These are phyloP conservation scores for Sebastes itinus DNA, from an alignment of 2,797 vertebrate species.

Conservation along the genomic window DNA sequence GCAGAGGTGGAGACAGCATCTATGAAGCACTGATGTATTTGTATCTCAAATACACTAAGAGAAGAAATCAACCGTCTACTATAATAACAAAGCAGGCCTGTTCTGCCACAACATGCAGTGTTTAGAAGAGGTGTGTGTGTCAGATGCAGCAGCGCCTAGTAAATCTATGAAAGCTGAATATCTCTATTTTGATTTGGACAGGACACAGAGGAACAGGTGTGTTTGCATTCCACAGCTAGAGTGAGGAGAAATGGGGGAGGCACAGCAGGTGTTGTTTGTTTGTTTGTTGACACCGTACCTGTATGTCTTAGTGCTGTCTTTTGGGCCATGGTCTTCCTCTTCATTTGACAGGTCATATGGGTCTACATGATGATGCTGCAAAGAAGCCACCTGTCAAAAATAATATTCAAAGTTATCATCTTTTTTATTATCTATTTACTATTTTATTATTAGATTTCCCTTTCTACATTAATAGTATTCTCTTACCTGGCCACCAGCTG, in stretches of 20 bases:
- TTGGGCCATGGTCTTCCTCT: slow-evolving; percentile 88
- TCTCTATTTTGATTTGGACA: slow-evolving; percentile 47
- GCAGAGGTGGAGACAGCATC: slow-evolving; percentile 36
- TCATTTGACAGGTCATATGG: slow-evolving; percentile 92
- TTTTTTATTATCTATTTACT: background rate
- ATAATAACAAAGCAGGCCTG: slow-evolving; percentile 29
- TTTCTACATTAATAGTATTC: background rate
- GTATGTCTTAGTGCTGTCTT: slow-evolving; percentile 94
- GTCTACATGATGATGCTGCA: slow-evolving; percentile 82
- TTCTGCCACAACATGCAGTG: slow-evolving; percentile 71
- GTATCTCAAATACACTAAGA: slow-evolving; percentile 46
- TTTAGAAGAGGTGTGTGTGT: slow-evolving; percentile 29
- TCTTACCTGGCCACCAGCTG: slow-evolving; percentile 77
- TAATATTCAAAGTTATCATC: background rate
- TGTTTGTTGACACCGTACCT: slow-evolving; percentile 77
- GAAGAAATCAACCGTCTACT: slow-evolving; percentile 39
- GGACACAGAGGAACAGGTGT: slow-evolving; percentile 45
- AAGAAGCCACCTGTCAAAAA: slow-evolving; percentile 58
- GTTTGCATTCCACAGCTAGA: slow-evolving; percentile 63
- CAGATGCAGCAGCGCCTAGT: slow-evolving; percentile 43
- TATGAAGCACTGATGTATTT: slow-evolving; percentile 60
- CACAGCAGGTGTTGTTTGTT: background rate
- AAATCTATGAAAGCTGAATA: slow-evolving; percentile 52
- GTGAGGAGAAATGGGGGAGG: slow-evolving; percentile 26
- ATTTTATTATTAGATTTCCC: background rate